These are phyloP conservation scores for Mythimna pallens DNA, from an alignment of 2,888 invertebrate genomes.

Conservation along the genomic window DNA sequence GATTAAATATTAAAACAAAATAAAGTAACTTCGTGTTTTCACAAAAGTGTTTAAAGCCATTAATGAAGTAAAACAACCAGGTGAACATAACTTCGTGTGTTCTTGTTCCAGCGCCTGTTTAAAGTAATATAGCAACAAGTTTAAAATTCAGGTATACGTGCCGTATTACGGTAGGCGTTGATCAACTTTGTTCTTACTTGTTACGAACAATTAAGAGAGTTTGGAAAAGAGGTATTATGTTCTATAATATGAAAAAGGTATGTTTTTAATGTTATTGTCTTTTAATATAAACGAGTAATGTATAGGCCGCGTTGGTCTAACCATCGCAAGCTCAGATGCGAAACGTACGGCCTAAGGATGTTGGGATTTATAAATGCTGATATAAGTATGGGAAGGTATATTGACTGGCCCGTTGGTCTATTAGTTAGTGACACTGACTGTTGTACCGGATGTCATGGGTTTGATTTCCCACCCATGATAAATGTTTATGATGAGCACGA, in stretches of 20 bases:
- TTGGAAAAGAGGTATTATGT: slow-evolving; percentile 21
- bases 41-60: slow-evolving; percentile 23
- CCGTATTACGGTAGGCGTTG: slow-evolving; percentile 60
- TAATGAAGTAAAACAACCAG: slow-evolving; percentile 31
- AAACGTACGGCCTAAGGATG: neutral
- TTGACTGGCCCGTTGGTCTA: too few species aligned
- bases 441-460: too few species aligned
- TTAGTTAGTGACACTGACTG: too few species aligned
- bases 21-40: neutral
- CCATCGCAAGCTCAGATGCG: neutral
- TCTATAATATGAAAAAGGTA: neutral
- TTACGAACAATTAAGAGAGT: slow-evolving; percentile 39
- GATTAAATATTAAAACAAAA: slow-evolving; percentile 17
- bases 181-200: slow-evolving; percentile 63
- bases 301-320: neutral
- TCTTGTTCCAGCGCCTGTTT: slow-evolving; percentile 65
- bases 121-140: slow-evolving; percentile 67
- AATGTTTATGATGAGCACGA: too few species aligned
- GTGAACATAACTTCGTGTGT: slow-evolving; percentile 33
- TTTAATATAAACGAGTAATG: neutral
- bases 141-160: slow-evolving; percentile 56
- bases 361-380: too few species aligned
- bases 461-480: too few species aligned
- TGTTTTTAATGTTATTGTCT: neutral
- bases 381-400: too few species aligned